Conservation (phyloP, 2,113 vertebrate genomes). For the Kryptolebias marmoratus region DNA sequence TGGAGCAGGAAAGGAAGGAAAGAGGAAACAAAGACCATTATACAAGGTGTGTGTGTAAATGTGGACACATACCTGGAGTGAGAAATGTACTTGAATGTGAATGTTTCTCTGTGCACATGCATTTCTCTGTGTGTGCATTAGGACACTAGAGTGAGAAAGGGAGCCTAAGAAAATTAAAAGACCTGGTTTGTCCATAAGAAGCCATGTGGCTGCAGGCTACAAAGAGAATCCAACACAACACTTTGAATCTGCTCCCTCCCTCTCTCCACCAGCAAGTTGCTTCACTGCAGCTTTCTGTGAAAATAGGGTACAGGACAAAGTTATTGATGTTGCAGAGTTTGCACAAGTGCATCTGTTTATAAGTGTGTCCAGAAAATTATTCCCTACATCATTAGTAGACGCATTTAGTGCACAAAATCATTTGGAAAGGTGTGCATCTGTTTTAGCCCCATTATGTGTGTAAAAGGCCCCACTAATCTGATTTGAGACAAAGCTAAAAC, state of each 20-base stretch:
- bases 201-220: constrained; percentile 38
- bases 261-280: constrained; percentile 40
- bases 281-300: constrained; percentile 35
- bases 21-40: constrained; percentile 66
- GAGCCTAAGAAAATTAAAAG: constrained; percentile 51
- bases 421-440: neutral
- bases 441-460: neutral
- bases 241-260: constrained; percentile 35
- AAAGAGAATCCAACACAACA: constrained; percentile 38
- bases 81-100: constrained; percentile 39
- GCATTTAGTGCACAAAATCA: neutral
- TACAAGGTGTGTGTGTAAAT: constrained; percentile 37
- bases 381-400: neutral
- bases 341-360: neutral
- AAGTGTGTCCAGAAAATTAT: neutral
- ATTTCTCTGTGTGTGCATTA: constrained; percentile 22
- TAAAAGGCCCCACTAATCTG: neutral
- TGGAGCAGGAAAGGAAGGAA: constrained; percentile 51
- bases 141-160: neutral
- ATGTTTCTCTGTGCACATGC: constrained; percentile 10
- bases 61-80: constrained; percentile 20
- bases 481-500: neutral
- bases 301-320: constrained; percentile 18
- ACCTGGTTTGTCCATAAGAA: constrained; percentile 41
- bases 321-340: constrained; percentile 20